Base-by-base conservation (phyloP, 2,797 vertebrate genomes). In the Coilia nasus region DNA sequence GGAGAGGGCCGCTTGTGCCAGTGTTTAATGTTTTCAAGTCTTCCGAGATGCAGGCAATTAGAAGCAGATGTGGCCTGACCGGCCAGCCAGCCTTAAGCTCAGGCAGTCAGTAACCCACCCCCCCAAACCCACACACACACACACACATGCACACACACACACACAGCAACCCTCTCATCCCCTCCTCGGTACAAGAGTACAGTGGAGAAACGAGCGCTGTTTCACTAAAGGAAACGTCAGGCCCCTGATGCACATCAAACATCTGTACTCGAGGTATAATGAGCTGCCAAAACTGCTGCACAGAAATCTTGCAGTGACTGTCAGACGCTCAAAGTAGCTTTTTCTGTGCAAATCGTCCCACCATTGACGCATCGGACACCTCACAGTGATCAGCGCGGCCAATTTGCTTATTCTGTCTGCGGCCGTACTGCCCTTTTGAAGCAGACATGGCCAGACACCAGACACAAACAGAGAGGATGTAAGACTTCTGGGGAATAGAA, bases 261-360 rank as follows among this genome's bases (percentile, higher is more conserved):
- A 96, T 94, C 84, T 94, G 91, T 97, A 96, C 93, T 93, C 92
- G 88, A 93, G 94, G 94, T 95, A 95, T 93, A 96, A 94, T 93
- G 93, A 91, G 91, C 95, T 97, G 96, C 97, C 97, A 97, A 95
- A 95, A 93, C 17, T 91, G 82, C 93, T 97, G 97, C 97, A 97
- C 92, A 86, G 96, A 97, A 97, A 98, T 97, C 93, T 90, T 90
- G 83, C 93, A 89, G 92, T 93, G 97, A 97, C 97, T 97, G 95
- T 95, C 96, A 90, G 96, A 90, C 95, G 96, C 95, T 93, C 93
- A 91, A 95, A 14, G 94, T 93, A 93, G 95, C 95, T 97, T 94
- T 94, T 94, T 96, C 94, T 89, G 90, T 94, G 6, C 31, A 12
- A 78, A 44, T 44, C 19, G 5, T 44, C 6, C 5, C 71, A 44